phyloP scores from a whole-genome alignment of 2,888 invertebrate species.

The Trissolcus japonicus region DNA sequence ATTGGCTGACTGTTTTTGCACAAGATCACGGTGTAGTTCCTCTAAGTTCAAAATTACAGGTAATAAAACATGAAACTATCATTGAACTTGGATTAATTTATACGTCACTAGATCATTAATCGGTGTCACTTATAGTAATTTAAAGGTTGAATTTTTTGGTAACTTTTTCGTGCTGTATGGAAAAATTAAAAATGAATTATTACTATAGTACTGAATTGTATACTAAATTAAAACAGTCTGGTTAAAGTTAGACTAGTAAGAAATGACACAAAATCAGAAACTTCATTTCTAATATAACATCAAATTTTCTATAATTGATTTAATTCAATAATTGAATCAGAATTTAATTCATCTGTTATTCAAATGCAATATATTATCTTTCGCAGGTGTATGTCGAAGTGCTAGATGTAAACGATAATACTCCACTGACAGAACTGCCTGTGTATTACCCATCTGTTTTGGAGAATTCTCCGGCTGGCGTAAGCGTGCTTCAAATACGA shows the following conservation, averaged over 20 bases:
- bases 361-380: neutral
- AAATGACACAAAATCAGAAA: neutral
- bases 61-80: conserved; percentile 71
- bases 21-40: conserved; percentile 94
- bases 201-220: no score
- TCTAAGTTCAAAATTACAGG: conserved; percentile 88
- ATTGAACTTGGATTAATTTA: no score
- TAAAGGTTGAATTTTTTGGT: no score
- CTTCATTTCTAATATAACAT: neutral
- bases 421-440: conserved; percentile 91
- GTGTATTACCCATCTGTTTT: conserved; percentile 88
- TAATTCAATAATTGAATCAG: no score
- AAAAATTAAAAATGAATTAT: no score
- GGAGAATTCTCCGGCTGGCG: conserved; percentile 87
- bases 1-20: conserved; percentile 96
- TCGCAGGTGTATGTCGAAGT: conserved; percentile 87
- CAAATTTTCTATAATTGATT: no score
- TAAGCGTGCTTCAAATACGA: conserved; percentile 84
- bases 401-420: conserved; percentile 95
- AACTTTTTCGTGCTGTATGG: no score
- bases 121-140: neutral
- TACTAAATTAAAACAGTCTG: no score
- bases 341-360: no score
- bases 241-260: neutral
- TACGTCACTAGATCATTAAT: no score